A percentile compares a stretch with the other conserved stretches of the same genome.
These are phyloP conservation scores for Tragelaphus eurycerus DNA, from an alignment of 2,797 vertebrate genomes.

Conservation along the genomic window DNA sequence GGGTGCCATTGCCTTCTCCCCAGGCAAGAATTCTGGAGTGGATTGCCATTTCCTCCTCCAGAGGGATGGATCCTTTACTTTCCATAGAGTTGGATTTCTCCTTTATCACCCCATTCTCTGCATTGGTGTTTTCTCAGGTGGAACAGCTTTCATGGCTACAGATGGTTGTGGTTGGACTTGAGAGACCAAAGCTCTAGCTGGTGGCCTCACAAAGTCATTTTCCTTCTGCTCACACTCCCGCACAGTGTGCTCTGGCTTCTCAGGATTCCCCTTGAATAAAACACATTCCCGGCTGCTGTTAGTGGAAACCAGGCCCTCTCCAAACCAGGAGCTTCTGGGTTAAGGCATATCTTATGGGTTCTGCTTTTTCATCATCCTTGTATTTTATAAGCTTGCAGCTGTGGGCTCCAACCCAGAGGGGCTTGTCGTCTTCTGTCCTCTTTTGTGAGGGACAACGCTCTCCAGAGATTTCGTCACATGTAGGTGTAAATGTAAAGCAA, in stretches of 20 bases:
- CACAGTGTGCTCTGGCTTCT: background rate
- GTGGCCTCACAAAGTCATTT: fast-evolving
- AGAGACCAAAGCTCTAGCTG: fast-evolving
- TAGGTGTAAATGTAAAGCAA: background rate
- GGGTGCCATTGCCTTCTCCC: background rate
- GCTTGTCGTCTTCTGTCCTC: background rate
- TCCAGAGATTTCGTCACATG: background rate
- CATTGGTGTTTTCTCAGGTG: background rate
- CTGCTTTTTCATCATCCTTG: background rate
- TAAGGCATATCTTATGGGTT: background rate
- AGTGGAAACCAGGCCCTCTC: background rate
- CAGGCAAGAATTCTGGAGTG: background rate
- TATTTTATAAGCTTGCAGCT: background rate
- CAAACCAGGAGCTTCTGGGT: background rate
- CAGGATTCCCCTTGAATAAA: background rate
- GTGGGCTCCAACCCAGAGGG: background rate
- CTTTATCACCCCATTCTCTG: background rate
- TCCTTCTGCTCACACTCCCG: fast-evolving
- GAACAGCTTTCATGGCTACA: background rate
- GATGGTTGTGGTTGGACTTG: background rate
- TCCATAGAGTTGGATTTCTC: background rate
- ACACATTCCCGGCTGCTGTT: fast-evolving
- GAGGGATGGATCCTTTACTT: background rate
- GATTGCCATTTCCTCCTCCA: background rate
- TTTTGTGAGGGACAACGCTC: too few relatives aligned